Evolutionary conservation across 2,797 vertebrate genomes (phyloP).

Genomic region (Propithecus deckenii): DNA sequence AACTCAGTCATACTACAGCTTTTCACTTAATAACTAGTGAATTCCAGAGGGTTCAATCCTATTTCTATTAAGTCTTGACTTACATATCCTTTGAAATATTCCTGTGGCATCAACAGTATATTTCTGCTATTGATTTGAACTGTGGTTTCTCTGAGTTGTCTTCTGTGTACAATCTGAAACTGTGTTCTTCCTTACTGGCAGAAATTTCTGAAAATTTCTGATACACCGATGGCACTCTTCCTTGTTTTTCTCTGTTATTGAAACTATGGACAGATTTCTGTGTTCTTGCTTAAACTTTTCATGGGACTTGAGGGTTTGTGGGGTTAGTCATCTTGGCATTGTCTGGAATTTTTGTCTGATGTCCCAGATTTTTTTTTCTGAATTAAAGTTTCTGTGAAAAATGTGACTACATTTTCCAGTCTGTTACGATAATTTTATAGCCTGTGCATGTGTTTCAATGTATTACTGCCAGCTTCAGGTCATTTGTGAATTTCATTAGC

Average conservation of each 20-base stretch:
- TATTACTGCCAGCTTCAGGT: background rate
- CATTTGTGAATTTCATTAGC: background rate
- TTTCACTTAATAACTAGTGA: background rate
- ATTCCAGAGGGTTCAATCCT: background rate
- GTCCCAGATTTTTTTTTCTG: background rate
- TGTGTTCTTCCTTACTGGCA: background rate
- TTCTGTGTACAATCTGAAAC: conserved; percentile 13
- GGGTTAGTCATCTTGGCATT: background rate
- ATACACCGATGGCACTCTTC: background rate
- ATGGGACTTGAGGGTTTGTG: background rate
- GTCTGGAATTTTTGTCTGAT: background rate
- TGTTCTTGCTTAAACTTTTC: conserved; percentile 31
- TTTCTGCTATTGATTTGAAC: conserved; percentile 49
- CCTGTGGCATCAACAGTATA: background rate
- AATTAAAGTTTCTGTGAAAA: conserved; percentile 24
- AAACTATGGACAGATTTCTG: background rate
- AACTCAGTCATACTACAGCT: background rate
- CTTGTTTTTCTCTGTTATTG: background rate
- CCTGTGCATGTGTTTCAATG: background rate
- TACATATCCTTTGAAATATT: conserved; percentile 44
- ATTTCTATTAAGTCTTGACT: conserved; percentile 15
- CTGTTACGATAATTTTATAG: background rate
- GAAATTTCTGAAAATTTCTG: conserved; percentile 36
- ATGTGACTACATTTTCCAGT: background rate
- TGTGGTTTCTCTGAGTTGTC: background rate